Evolutionary conservation across 2,797 vertebrate genomes (phyloP), one percentile per base, ranked within the genome.

Genomic region (Pteronotus mesoamericanus): DNA sequence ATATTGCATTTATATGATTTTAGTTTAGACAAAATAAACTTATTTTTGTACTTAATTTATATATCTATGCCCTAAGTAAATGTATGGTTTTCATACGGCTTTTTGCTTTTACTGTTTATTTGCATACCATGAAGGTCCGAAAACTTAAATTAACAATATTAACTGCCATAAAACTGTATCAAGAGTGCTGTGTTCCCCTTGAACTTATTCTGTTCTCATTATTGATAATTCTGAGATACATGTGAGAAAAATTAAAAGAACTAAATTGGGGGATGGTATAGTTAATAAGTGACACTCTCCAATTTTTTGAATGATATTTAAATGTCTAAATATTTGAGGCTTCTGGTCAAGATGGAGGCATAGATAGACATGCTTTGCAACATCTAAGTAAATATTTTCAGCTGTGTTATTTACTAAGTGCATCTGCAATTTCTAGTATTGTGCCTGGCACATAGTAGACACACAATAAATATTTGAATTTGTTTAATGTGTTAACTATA

Each of bases 81-180:
- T 93, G 2, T 75, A 3, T 57, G 12, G n/a, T 91, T 91, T 93
- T 68, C 55, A 61, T 44, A 66, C 34, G 46, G n/a, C 4, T 61
- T 80, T 82, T 80, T 80, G 11, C 51, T 92, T 90, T 90, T 74
- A 55, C 32, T 94, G 74, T 80, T 78, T 92, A 74, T n/a, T 94
- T 91, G 83, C 3, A 39, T 48, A 92, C 24, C 19, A 12, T 37
- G 34, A 79, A 37, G 39, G 1, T 79, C 3, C 57, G n/a, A 69
- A 80, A 88, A 15, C 29, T 87, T 85, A 66, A 48, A 51, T 88
- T 75, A 87, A 37, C 66, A 92, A 37, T 55, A 61, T 12, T 61
- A 57, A 89, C 26, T 34, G 26, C 34, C 57, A 29, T 32, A 78
- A 75, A 75, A 39, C 32, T 42, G 5, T 42, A 4, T 22, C 26